Conservation (phyloP, 1,140 invertebrate species). For the Anoplophora glabripennis region DNA sequence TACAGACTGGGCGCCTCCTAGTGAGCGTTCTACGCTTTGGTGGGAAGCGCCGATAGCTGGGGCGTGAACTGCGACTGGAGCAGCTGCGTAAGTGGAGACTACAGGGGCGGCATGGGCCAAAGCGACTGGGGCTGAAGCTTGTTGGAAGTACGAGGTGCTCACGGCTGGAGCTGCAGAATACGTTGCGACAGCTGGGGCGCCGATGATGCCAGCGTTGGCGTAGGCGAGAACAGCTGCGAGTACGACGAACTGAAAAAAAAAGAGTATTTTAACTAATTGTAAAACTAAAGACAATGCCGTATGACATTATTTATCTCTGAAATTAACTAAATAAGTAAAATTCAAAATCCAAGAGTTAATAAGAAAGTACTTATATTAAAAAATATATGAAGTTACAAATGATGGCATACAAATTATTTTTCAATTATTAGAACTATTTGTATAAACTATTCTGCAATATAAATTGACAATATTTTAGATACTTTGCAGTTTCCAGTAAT, state of each 20-base stretch:
- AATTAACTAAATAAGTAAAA: no score
- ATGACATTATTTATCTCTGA: no score
- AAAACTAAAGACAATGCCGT: no score
- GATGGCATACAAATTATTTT: no score
- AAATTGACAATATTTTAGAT: no score
- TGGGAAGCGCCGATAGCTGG: slow-evolving; percentile 55
- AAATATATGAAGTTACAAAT: no score
- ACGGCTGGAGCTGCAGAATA: slow-evolving; percentile 38
- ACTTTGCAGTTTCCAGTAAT: background rate
- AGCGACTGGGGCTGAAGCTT: slow-evolving; percentile 29
- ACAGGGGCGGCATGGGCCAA: slow-evolving; percentile 14
- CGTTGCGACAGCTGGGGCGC: slow-evolving; percentile 33
- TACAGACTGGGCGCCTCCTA: slow-evolving; percentile 56
- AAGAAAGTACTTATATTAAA: no score
- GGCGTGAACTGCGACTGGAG: slow-evolving; percentile 47
- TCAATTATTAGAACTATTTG: no score
- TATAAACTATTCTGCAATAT: no score
- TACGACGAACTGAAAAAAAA: slow-evolving; percentile 35
- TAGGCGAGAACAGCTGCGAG: slow-evolving; percentile 46
- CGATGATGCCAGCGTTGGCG: slow-evolving; percentile 50
- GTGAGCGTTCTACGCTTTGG: slow-evolving; percentile 56
- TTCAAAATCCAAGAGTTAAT: no score
- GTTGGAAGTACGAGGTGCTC: slow-evolving; percentile 24
- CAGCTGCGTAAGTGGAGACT: slow-evolving; percentile 27
- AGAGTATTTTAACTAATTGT: no score